Evolutionary conservation across 1,140 invertebrate species (phyloP), one percentile per base, ranked within the genome.

Genomic region (Notospermus geniculatus): DNA sequence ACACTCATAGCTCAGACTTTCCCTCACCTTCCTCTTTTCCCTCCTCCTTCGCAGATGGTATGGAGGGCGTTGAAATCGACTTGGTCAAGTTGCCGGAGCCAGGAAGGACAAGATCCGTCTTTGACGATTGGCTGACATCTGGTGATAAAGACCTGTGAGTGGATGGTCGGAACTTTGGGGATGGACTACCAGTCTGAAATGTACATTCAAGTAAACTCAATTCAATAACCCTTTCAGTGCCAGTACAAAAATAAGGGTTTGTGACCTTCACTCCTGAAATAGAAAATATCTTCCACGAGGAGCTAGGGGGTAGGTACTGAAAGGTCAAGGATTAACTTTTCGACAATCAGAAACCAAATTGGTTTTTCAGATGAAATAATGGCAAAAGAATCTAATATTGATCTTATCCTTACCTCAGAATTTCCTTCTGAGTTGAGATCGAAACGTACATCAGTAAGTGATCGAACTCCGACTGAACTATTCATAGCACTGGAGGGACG

Each of bases 31-130:
- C 46, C n/a, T 50, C 19, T 19, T 66, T 82, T 78, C n/a, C 75
- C 61, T 82, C 82, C 64, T 82, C 86, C 64, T 87, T 82, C 53
- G 87, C 87, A 57, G 88, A 89, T 30, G 91, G 87, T 62, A 92
- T 91, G 57, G 91, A 93, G 25, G 91, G 91, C 27, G 91, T 93
- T 13, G 92, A 95, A 64, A 93, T 87, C 54, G 91, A 92, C 83
- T 95, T 95, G 59, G 27, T 28, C 78, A 93, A 91, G 58, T 94
- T 84, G 55, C 90, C 90, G 68, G 92, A 85, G 53, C 89, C 84
- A 65, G 87, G 86, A 57, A 88, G 87, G 66, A 86, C 81, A 60
- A 91, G 82, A 60, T 62, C 61, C 23, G 54, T 63, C 17, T 25
- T 41, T n/a, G 57, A 50, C 4, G 54, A 32, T 36, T 56, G 27